phyloP scores from a whole-genome alignment of 2,888 invertebrate genomes.

The Philopedon plagiatum region DNA sequence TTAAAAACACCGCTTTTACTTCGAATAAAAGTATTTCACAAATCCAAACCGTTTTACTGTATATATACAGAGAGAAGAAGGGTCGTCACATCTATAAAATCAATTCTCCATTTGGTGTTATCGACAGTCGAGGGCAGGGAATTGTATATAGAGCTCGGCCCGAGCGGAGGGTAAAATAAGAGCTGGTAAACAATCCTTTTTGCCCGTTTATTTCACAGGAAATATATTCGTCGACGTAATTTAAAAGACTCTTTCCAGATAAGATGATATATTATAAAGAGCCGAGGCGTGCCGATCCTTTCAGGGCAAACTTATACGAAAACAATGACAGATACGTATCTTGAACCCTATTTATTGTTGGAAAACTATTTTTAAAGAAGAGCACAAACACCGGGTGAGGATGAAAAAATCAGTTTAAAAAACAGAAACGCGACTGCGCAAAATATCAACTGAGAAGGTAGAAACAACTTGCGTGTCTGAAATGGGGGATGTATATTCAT shows the following conservation, averaged over 20 bases:
- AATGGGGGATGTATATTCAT: no score
- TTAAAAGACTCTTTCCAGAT: conserved; percentile 26
- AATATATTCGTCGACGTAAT: conserved; percentile 32
- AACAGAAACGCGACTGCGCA: no score
- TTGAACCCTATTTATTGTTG: no score
- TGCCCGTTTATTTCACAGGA: conserved; percentile 28
- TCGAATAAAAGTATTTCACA: background rate
- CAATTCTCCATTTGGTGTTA: conserved; percentile 29
- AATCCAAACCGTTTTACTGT: conserved; percentile 7
- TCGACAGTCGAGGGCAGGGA: conserved; percentile 24
- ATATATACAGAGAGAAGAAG: background rate
- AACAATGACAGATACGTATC: no score
- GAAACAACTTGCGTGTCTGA: no score
- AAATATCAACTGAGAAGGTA: no score
- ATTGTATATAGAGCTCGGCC: conserved; percentile 23
- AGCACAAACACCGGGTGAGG: no score
- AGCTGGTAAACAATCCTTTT: conserved; percentile 37
- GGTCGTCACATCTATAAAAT: conserved; percentile 21
- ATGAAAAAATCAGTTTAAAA: no score
- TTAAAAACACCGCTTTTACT: background rate
- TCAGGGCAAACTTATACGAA: no score
- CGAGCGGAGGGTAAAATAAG: conserved; percentile 25
- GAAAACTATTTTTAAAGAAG: no score
- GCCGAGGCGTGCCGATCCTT: background rate
- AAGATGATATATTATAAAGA: conserved; percentile 14